Base-by-base conservation (phyloP, 2,888 invertebrate species). In the Cybosia mesomella region DNA sequence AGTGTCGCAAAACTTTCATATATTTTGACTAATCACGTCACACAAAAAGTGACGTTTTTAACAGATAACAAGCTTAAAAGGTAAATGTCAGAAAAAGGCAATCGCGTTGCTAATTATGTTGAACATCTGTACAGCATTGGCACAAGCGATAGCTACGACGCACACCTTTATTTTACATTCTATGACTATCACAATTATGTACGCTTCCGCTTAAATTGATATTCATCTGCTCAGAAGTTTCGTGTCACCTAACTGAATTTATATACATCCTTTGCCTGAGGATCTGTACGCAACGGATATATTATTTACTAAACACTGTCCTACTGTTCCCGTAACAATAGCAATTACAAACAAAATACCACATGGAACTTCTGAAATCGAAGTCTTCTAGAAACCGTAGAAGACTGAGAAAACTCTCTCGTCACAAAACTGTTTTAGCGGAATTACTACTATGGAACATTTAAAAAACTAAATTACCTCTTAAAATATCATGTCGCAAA, bases 91-190 rank as follows among this genome's bases (percentile, higher is more conserved):
- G 43, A 43, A 18, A 43, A 18, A 18, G 15, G 15, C 39, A 18
- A 43, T 5, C 43, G 43, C 28, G 28, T 28, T 28, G 28, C 5
- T 2, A 18, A 7, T 43, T 5, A 7, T 18, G 43, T 43, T 43
- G 18, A 43, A 7, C 43, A 18, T 43, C 43, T 43, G 43, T 18
- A 11, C 43, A 18, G 43, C 43, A 18, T 39, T 18, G 36, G 1
- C 36, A 36, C 13, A 36, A 3, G 13, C 9, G 34, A 9, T 34
- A 9, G 34, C 43, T 43, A 18, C 18, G 18, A 43, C 7, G 7
- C 49, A 49, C 49, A 8, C n/a, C 49, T 49, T n/a, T n/a, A 49
- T n/a, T n/a, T n/a, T 49, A 49, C n/a, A 49, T 49, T 49, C 49
- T n/a, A 43, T 18, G 18, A 13, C 8, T 24, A 39, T 39, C 39